Base-by-base conservation (phyloP, 2,797 vertebrate species). In the Epinephelus malabaricus region DNA sequence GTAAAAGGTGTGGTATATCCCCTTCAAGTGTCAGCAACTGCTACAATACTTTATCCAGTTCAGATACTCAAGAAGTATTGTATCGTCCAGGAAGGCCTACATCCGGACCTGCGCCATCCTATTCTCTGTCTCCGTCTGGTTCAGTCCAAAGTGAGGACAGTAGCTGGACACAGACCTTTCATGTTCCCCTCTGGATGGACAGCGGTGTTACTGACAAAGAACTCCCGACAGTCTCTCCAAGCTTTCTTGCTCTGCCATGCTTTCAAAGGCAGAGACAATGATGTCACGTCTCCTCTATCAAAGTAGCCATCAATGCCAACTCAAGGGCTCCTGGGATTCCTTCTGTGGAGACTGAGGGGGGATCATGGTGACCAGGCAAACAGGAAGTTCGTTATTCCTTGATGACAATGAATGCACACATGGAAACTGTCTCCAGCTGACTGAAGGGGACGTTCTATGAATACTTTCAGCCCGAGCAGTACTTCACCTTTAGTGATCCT, bases 321-420 rank as follows among this genome's bases (percentile, higher is more conserved):
- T 40, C 76, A 85, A 91, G 83, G 84, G 90, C 85, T 90, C 69
- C 72, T 86, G 69, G 64, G 84, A 78, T 73, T 69, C 14, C n/a
- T 18, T 69, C 40, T 56, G 15, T 40, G 45, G 73, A 78, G 47
- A 66, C 58, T 27, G 10, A 17, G n/a, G 23, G 18, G 11, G n/a
- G 21, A 67, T 46, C 46, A 5, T 0, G n/a, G 62, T 2, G 1
- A 65, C 34, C 21, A 17, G 34, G 58, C 27, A 40, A 40, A 64
- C 55, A 2, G 8, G 23, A 2, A 30, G 30, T 38, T 21, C 0
- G 0, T 0, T 59, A 62, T 47, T 54, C 55, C 46, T 69, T 38
- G 18, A 34, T 3, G 4, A 60, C 53, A 50, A 53, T 63, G 43
- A 55, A 67, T 15, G 30, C 47, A 21, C 19, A 43, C 40, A 0